Base-by-base conservation (phyloP, 2,797 vertebrate genomes). In the Microctenopoma lineatum region DNA sequence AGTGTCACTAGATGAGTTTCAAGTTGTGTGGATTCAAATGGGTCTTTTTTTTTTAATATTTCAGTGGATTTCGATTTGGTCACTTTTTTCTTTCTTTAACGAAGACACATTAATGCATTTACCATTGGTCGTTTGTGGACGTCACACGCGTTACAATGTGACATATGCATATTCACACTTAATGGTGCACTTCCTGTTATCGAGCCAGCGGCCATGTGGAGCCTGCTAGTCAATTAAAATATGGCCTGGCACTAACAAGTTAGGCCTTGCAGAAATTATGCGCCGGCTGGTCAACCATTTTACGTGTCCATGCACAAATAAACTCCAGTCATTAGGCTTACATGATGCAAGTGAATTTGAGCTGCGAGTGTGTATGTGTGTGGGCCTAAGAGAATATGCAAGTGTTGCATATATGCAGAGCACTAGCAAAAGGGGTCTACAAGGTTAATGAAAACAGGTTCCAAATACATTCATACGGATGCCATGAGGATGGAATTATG, bases 371-470 rank as follows among this genome's bases (percentile, higher is more conserved):
- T 61, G 61, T 45, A 15, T 45, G n/a, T 38, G 39, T 54, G 57
- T 38, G 47, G 8, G 13, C 10, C 50, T 62, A 47, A 21, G 26
- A 58, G 50, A 75, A 79, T 83, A 67, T 81, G 67, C 61, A 78
- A 69, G 70, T 75, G 62, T 73, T 84, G 75, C 86, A 79, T 74
- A 76, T 79, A 84, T 44, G 52, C 70, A 66, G 34, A 66, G 65
- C 61, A 65, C 56, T 66, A 73, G 76, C 77, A 80, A 66, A 57
- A 66, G 50, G 50, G 70, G 79, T 70, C 79, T 69, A 56, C 67
- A 68, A 88, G 82, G 86, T 88, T 89, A 86, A 91, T 86, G 79
- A 86, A 86, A 82, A 77, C 78, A 66, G 66, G 56, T 76, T 67
- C 51, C 58, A 75, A 76, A 85, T 77, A 77, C 73, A 80, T 87